These are phyloP conservation scores for Triplophysa rosa DNA, from an alignment of 2,113 vertebrate species.

Conservation along the genomic window DNA sequence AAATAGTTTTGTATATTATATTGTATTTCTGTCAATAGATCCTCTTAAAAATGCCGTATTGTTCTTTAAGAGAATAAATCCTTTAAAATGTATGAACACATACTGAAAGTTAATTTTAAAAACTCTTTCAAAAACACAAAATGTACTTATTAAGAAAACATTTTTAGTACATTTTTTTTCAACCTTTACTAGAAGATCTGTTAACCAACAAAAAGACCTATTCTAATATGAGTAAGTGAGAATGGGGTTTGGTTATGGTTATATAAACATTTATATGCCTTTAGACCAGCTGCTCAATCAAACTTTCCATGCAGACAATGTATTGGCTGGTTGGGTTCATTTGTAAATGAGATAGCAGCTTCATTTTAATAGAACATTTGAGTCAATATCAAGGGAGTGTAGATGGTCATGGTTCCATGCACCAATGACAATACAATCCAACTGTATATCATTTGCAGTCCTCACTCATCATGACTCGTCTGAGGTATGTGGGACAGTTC, in stretches of 20 bases:
- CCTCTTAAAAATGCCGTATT: no score
- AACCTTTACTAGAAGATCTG: not conserved
- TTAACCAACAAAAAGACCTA: not conserved
- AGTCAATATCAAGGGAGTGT: constrained; percentile 13
- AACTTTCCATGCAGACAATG: constrained; percentile 38
- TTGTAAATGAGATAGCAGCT: constrained; percentile 10
- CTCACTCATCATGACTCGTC: constrained; percentile 20
- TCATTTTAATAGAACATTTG: not conserved
- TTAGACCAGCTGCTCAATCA: constrained; percentile 15
- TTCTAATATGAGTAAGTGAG: not conserved
- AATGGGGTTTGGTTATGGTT: constrained; percentile 35
- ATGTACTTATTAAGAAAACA: no score
- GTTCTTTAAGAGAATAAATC: no score
- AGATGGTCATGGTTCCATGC: not conserved
- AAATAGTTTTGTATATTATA: no score
- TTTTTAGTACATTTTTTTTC: not conserved
- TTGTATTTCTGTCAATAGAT: no score
- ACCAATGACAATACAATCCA: constrained; percentile 16
- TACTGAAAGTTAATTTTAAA: no score
- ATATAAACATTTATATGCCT: constrained; percentile 34
- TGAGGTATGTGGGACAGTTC: constrained; percentile 58
- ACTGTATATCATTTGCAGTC: not conserved
- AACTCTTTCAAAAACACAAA: no score
- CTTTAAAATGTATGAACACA: no score
- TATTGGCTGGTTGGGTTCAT: constrained; percentile 12